A percentile compares a stretch with the other conserved stretches of the same genome.
phyloP scores from a whole-genome alignment of 1,140 invertebrate species.

The Wiebesia pumilae region DNA sequence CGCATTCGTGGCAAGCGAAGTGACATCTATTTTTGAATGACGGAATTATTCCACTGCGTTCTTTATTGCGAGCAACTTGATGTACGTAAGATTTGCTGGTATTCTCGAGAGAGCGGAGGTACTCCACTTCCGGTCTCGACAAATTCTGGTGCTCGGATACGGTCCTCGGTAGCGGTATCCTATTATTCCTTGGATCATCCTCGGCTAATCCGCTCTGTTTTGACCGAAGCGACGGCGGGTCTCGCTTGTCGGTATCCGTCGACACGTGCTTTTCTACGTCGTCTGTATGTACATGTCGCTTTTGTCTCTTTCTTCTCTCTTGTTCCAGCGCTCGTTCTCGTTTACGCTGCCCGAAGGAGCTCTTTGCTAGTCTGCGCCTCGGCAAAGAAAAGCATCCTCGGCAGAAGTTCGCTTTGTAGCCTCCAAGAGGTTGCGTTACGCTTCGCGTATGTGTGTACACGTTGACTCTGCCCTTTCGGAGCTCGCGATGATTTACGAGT shows the following conservation, averaged over 20 bases:
- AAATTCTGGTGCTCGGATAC: neutral
- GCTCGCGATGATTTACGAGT: slow-evolving; percentile 70
- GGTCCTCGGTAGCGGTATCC: slow-evolving; percentile 33
- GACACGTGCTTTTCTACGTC: neutral
- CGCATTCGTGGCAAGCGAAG: neutral
- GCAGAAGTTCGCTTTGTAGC: neutral
- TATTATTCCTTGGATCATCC: slow-evolving; percentile 61
- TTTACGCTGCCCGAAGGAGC: neutral
- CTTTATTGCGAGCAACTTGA: neutral
- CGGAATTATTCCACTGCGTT: neutral
- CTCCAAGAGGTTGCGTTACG: too few species aligned
- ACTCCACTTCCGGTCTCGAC: neutral
- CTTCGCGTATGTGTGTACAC: neutral
- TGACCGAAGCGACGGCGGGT: slow-evolving; percentile 60
- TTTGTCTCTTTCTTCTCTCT: neutral
- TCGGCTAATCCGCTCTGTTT: slow-evolving; percentile 65
- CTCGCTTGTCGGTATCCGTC: neutral
- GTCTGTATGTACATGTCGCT: neutral
- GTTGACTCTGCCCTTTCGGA: neutral
- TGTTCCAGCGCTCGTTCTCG: neutral
- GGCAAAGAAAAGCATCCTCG: neutral
- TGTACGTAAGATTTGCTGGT: neutral
- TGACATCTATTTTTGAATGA: neutral
- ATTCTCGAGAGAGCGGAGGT: neutral
- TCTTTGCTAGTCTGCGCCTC: too few species aligned